A percentile compares a stretch with the other conserved stretches of the same genome.
Evolutionary conservation across 2,888 invertebrate species (phyloP).

Genomic region (Lasioglossum oenotherae): DNA sequence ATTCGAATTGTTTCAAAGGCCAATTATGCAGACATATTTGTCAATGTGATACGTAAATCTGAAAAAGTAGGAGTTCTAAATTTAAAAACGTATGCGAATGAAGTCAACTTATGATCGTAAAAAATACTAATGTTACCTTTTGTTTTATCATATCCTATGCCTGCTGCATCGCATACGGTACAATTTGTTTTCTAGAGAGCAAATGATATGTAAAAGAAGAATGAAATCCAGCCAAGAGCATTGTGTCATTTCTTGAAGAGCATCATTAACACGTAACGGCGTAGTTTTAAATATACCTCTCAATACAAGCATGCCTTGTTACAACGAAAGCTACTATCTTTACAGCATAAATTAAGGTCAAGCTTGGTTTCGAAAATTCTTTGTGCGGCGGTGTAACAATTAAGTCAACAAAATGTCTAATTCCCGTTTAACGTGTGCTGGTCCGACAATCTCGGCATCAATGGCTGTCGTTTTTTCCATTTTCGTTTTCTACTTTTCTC

Average conservation of each 20-base stretch:
- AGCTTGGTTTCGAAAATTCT: constrained; percentile 19
- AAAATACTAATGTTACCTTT: constrained; percentile 33
- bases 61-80: constrained; percentile 32
- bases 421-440: constrained; percentile 14
- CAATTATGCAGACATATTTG: constrained; percentile 32
- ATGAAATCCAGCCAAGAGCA: constrained; percentile 3
- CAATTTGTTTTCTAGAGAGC: constrained; percentile 39
- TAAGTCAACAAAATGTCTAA: constrained; percentile 30
- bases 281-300: background rate
- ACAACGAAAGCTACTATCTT: constrained; percentile 45
- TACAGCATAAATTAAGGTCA: constrained; percentile 40
- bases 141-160: constrained; percentile 11
- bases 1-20: constrained; percentile 41
- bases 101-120: constrained; percentile 17
- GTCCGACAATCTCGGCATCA: constrained; percentile 21
- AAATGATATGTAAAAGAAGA: constrained; percentile 28
- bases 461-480: background rate
- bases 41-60: constrained; percentile 47
- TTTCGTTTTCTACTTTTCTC: background rate
- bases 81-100: constrained; percentile 30
- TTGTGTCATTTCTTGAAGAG: background rate
- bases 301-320: constrained; percentile 11
- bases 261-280: background rate
- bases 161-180: constrained; percentile 16
- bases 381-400: constrained; percentile 41